A percentile compares a stretch with the other conserved stretches of the same genome.
These are phyloP conservation scores for Syngnathus floridae DNA, from an alignment of 2,113 vertebrate genomes.

Conservation along the genomic window DNA sequence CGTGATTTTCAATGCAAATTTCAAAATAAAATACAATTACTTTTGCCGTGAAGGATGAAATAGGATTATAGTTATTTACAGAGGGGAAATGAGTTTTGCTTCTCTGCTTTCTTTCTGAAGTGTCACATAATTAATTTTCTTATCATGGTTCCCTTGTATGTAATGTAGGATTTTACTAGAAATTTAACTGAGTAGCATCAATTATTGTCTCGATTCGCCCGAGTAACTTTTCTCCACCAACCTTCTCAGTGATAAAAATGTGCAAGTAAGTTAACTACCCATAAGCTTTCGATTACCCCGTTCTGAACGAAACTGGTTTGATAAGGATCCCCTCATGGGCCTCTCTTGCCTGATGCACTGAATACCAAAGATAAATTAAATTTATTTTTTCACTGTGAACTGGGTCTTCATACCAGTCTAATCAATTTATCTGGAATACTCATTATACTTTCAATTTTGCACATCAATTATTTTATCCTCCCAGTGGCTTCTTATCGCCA, in stretches of 20 bases:
- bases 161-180: neutral
- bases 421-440: conserved; percentile 33
- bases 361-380: conserved; percentile 1
- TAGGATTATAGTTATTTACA: no score
- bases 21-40: no score
- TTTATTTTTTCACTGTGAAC: conserved; percentile 11
- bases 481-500: conserved; percentile 35
- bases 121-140: neutral
- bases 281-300: neutral
- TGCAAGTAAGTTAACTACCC: neutral
- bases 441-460: conserved; percentile 31
- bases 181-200: neutral
- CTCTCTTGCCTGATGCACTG: conserved; percentile 4
- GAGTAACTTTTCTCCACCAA: neutral
- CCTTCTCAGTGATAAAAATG: neutral
- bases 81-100: no score
- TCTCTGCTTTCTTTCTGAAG: conserved; percentile 15
- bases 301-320: conserved; percentile 5
- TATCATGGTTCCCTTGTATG: no score
- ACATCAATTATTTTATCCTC: conserved; percentile 33
- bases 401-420: conserved; percentile 21
- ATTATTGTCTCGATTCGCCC: neutral
- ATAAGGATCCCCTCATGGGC: conserved; percentile 17
- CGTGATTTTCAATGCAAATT: no score
- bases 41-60: no score